phyloP scores from a whole-genome alignment of 1,140 invertebrate species.

The Diploscapter pachys region DNA sequence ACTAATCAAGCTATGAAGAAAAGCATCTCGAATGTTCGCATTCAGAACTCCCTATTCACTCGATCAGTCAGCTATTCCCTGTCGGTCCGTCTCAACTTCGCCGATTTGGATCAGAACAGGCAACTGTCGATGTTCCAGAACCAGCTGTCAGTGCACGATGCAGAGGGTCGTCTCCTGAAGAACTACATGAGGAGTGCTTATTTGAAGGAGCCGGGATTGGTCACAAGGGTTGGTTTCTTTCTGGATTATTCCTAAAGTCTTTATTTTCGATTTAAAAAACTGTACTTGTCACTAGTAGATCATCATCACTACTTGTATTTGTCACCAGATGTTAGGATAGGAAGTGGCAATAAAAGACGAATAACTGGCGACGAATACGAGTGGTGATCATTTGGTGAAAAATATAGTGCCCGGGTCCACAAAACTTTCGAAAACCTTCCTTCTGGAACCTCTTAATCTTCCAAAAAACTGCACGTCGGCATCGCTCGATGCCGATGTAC shows the following conservation, averaged over 20 bases:
- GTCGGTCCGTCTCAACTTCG: slow-evolving; percentile 18
- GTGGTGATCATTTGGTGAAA: too few relatives aligned
- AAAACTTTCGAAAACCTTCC: too few relatives aligned
- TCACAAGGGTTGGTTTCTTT: slow-evolving; percentile 12
- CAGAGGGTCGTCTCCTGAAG: not conserved
- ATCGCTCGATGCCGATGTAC: too few relatives aligned
- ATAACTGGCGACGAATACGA: too few relatives aligned
- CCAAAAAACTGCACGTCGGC: too few relatives aligned
- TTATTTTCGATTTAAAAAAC: not conserved
- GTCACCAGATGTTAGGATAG: too few relatives aligned
- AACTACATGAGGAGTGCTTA: slow-evolving; percentile 13
- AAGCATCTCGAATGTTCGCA: too few relatives aligned
- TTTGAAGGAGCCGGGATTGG: slow-evolving; percentile 20
- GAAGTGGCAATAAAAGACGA: too few relatives aligned
- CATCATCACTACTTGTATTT: too few relatives aligned
- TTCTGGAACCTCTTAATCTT: too few relatives aligned
- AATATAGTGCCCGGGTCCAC: too few relatives aligned
- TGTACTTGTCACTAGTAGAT: not conserved
- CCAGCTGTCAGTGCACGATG: slow-evolving; percentile 13
- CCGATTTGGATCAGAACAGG: slow-evolving; percentile 12
- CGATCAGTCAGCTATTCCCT: slow-evolving; percentile 16
- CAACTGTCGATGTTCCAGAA: slow-evolving; percentile 22
- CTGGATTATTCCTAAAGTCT: not conserved
- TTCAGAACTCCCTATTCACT: slow-evolving; percentile 16
- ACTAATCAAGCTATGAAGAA: too few relatives aligned